phyloP scores from a whole-genome alignment of 2,888 invertebrate species.

The Acleris holmiana region DNA sequence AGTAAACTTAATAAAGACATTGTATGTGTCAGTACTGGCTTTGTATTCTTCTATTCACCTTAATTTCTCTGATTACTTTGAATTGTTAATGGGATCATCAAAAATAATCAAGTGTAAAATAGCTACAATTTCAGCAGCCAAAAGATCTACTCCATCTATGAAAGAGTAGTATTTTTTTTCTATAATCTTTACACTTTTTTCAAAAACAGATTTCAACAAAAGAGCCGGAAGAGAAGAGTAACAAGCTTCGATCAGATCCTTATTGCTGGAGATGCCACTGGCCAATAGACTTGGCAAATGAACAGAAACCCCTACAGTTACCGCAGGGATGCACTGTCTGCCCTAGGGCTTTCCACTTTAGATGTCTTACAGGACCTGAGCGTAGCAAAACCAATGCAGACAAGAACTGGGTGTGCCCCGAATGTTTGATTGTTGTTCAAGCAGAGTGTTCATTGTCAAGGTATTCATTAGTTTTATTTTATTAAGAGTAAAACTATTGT shows the following conservation, averaged over 20 bases:
- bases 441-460: constrained; percentile 89
- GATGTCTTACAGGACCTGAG: constrained; percentile 86
- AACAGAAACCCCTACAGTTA: constrained; percentile 59
- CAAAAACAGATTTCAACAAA: constrained; percentile 44
- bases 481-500: no score
- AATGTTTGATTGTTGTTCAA: constrained; percentile 90
- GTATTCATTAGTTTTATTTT: constrained; percentile 58
- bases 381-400: constrained; percentile 69
- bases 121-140: no score
- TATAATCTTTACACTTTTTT: constrained; percentile 30
- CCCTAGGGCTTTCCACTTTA: constrained; percentile 92
- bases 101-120: no score
- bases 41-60: no score
- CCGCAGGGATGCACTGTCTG: constrained; percentile 90
- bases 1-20: no score
- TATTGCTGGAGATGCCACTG: constrained; percentile 97
- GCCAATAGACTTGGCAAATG: constrained; percentile 81
- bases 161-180: not conserved
- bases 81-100: no score
- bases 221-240: constrained; percentile 44
- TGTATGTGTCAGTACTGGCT: no score
- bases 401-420: constrained; percentile 92
- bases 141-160: not conserved
- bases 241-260: constrained; percentile 84
- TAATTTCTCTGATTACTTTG: no score